Conservation (phyloP, 35 echinoderm and acorn worm species). For the Ophioderma brevispina region DNA sequence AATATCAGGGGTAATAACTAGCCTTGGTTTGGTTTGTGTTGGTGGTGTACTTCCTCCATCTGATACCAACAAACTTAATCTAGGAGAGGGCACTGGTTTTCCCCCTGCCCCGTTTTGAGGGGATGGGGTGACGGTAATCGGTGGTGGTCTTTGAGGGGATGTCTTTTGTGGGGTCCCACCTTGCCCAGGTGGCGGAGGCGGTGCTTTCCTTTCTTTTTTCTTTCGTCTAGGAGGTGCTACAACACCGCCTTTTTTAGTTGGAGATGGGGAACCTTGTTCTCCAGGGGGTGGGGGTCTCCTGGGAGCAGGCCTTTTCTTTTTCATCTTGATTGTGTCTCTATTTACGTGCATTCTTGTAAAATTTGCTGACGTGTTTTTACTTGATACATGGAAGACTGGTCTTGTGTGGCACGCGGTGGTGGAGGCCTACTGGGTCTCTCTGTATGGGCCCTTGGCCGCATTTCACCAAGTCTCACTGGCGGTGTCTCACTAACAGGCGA, state of each 20-base stretch:
- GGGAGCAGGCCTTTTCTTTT: conserved; percentile 53
- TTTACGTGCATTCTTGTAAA: conserved; percentile 82
- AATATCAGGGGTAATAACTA: neutral
- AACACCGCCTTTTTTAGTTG: neutral
- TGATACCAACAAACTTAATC: neutral
- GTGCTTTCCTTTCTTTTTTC: neutral
- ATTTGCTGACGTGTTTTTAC: conserved; percentile 92
- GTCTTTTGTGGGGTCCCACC: neutral
- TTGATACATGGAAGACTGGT: conserved; percentile 30
- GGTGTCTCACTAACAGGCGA: neutral
- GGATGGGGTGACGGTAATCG: neutral
- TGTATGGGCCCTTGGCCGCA: conserved; percentile 23
- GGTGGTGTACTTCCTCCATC: neutral
- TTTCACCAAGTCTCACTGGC: conserved; percentile 4
- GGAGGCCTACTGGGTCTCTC: conserved; percentile 61
- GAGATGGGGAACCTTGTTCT: neutral
- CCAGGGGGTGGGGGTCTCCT: conserved; percentile 18
- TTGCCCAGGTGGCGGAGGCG: neutral
- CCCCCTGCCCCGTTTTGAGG: neutral
- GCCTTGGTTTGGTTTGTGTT: neutral
- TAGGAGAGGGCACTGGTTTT: conserved; percentile 28
- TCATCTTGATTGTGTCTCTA: conserved; percentile 67
- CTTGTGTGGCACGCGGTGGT: conserved; percentile 42
- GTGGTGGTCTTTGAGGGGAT: conserved; percentile 11
- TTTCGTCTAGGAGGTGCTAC: neutral